phyloP scores from a whole-genome alignment of 1,140 invertebrate species.

The Drosophila burlai region DNA sequence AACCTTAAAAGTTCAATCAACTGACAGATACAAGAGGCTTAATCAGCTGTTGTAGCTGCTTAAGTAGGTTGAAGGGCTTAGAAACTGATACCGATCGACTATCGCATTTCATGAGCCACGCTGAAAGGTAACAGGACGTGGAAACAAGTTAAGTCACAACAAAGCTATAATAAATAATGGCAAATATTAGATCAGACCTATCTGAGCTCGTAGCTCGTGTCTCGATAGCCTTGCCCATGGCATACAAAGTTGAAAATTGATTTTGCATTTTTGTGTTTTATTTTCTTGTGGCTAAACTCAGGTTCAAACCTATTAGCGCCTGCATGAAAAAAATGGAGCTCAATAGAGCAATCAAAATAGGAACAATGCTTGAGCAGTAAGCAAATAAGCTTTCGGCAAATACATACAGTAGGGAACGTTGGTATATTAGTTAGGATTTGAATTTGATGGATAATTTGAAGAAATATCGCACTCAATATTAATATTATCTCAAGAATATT shows the following conservation, averaged over 20 bases:
- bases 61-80: slow-evolving; percentile 35
- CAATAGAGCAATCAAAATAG: slow-evolving; percentile 52
- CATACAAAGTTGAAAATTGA: slow-evolving; percentile 46
- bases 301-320: slow-evolving; percentile 55
- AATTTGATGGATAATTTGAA: background rate
- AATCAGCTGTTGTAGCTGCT: slow-evolving; percentile 25
- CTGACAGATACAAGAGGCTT: slow-evolving; percentile 44
- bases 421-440: background rate
- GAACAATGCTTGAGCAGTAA: slow-evolving; percentile 41
- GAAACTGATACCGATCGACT: slow-evolving; percentile 28
- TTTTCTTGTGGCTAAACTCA: slow-evolving; percentile 18
- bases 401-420: slow-evolving; percentile 5
- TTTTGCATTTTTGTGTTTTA: slow-evolving; percentile 9
- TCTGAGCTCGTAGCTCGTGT: slow-evolving; percentile 31
- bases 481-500: background rate
- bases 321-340: slow-evolving; percentile 38
- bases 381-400: slow-evolving; percentile 25
- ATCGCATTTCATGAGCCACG: slow-evolving; percentile 24
- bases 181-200: slow-evolving; percentile 23
- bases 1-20: slow-evolving; percentile 54
- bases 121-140: slow-evolving; percentile 36
- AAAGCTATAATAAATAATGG: slow-evolving; percentile 9
- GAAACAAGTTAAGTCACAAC: slow-evolving; percentile 42
- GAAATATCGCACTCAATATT: background rate
- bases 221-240: slow-evolving; percentile 52